Evolutionary conservation across 2,888 invertebrate genomes (phyloP).

Genomic region (Uropetala carovei): DNA sequence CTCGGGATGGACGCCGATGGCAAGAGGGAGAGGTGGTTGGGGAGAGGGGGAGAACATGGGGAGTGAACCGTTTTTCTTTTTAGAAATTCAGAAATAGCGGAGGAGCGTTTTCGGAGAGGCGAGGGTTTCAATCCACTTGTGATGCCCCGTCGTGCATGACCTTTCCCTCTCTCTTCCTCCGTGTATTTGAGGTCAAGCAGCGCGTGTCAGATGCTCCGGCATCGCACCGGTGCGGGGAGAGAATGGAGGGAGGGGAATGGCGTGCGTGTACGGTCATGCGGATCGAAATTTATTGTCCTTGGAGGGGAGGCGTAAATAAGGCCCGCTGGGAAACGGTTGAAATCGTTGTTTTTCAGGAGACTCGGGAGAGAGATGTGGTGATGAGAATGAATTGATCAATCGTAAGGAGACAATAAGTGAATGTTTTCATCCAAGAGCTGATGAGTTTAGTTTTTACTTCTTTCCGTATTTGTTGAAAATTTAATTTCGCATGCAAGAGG

Average conservation of each 20-base stretch:
- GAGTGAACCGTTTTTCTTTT: neutral
- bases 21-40: neutral
- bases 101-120: neutral
- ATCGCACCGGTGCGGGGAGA: too few relatives aligned
- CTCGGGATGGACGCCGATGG: neutral
- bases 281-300: neutral
- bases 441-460: too few relatives aligned
- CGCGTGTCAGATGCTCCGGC: neutral
- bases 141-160: neutral
- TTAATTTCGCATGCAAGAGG: too few relatives aligned
- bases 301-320: too few relatives aligned
- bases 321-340: too few relatives aligned
- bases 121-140: neutral
- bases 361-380: too few relatives aligned
- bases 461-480: too few relatives aligned
- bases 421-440: too few relatives aligned
- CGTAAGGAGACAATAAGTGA: too few relatives aligned
- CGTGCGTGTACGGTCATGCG: neutral
- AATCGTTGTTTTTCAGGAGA: too few relatives aligned
- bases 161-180: neutral
- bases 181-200: neutral
- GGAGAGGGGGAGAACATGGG: neutral
- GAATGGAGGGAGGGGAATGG: neutral
- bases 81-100: neutral
- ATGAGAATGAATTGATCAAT: too few relatives aligned